Conservation (phyloP, 2,113 vertebrate species). For the Sinocyclocheilus anshuiensis region DNA sequence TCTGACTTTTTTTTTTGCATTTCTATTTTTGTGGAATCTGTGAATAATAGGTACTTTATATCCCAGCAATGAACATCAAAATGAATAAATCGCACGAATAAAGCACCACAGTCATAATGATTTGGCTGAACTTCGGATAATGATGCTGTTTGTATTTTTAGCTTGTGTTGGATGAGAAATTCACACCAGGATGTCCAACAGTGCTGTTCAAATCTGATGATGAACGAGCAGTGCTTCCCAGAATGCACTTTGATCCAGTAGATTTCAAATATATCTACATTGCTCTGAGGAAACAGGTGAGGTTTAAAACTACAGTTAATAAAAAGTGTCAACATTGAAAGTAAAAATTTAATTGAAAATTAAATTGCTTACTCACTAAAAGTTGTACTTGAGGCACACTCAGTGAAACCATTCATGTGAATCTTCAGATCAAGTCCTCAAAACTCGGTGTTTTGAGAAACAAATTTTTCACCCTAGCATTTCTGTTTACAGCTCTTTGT, state of each 20-base stretch:
- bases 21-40: neutral
- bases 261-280: conserved; percentile 83
- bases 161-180: conserved; percentile 82
- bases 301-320: neutral
- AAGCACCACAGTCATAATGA: neutral
- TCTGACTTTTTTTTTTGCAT: neutral
- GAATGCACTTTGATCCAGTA: conserved; percentile 80
- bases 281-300: conserved; percentile 81
- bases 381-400: too few species aligned
- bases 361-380: too few species aligned
- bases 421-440: too few species aligned
- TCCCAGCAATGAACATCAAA: neutral
- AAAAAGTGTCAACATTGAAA: neutral
- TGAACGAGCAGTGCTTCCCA: conserved; percentile 80
- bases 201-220: conserved; percentile 83
- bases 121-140: neutral
- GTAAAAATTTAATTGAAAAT: too few species aligned
- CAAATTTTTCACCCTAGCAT: too few species aligned
- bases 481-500: too few species aligned
- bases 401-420: too few species aligned
- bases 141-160: conserved; percentile 53
- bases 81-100: neutral
- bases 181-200: conserved; percentile 78
- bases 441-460: too few species aligned
- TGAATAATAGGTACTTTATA: neutral